Evolutionary conservation across 2,888 invertebrate genomes (phyloP).

Genomic region (Phengaris alcon): DNA sequence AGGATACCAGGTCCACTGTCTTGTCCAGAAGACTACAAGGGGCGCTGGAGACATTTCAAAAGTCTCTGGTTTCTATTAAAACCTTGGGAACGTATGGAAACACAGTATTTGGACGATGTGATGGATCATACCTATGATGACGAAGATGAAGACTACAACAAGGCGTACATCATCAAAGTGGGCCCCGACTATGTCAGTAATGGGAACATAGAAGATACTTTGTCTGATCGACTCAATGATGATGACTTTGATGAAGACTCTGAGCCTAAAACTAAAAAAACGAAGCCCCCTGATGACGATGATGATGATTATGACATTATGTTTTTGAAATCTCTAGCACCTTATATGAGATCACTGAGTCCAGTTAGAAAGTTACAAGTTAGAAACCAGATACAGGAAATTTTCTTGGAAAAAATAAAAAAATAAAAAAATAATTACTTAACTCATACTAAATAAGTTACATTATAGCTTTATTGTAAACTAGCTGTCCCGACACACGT

Average conservation of each 20-base stretch:
- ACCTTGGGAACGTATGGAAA: constrained; percentile 33
- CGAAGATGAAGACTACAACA: constrained; percentile 25
- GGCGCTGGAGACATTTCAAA: constrained; percentile 52
- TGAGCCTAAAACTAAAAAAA: neutral
- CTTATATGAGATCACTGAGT: constrained; percentile 20
- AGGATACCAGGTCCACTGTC: constrained; percentile 36
- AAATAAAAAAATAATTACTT: neutral
- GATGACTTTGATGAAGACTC: neutral
- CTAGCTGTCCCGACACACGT: too few relatives aligned
- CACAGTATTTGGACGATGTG: neutral
- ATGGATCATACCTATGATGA: constrained; percentile 24
- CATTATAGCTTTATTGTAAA: too few relatives aligned
- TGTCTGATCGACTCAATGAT: neutral
- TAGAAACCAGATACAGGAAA: constrained; percentile 25
- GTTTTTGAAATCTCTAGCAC: constrained; percentile 19
- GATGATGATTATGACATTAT: constrained; percentile 6
- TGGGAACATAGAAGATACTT: neutral
- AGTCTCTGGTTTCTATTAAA: constrained; percentile 45
- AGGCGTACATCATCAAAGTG: constrained; percentile 21
- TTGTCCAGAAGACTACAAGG: constrained; percentile 43
- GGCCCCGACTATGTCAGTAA: neutral
- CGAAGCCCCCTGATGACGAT: neutral
- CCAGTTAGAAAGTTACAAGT: constrained; percentile 3
- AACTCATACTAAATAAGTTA: too few relatives aligned
- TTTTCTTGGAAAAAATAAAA: constrained; percentile 20